Evolutionary conservation across 1,140 invertebrate species (phyloP), one percentile per base, ranked within the genome.

Genomic region (Pseudomyrmex dendroicus): DNA sequence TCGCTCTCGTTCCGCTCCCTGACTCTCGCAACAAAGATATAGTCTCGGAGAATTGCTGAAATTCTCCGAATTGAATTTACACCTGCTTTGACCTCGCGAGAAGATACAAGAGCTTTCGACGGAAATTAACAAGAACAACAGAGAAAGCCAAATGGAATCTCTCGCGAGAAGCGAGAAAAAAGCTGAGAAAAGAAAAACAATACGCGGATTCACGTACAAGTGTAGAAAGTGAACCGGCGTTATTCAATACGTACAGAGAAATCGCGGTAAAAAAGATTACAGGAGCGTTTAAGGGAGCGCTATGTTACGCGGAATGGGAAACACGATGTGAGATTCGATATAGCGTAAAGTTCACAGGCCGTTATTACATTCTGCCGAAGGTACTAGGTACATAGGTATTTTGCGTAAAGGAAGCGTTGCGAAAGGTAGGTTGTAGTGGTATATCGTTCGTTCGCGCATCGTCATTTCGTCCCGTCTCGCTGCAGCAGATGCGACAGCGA

Each of bases 281-380:
- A 44, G 5, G 35, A 20, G n/a, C 50, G 12, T 22, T 63, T 54
- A 61, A 54, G 76, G 22, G n/a, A 12, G 52, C 46, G 20, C 74
- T 59, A 15, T 5, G 20, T 12, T 52, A 46, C 52, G n/a, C 25
- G 22, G 77, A 84, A 78, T 66, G 46, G 22, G 61, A 73, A 74
- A 72, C 73, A 66, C 57, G 83, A 59, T 57, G 77, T 85, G 84
- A 89, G 87, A 83, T 86, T 89, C 72, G 84, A 73, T 35, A 35
- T 73, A 82, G 82, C 86, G 82, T 86, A 85, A 89, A 90, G 87
- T 91, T 90, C 80, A 86, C 73, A 73, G 57, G 52, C 52, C 83
- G 83, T 90, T 90, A 91, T 90, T 90, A 89, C 83, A 70, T 83
- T 78, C 63, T 73, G 83, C 83, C 68, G 83, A 88, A 25, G 83